A percentile compares a stretch with the other conserved stretches of the same genome.
These are phyloP conservation scores for Piprites chloris DNA, from an alignment of 2,113 vertebrate species.

Conservation along the genomic window DNA sequence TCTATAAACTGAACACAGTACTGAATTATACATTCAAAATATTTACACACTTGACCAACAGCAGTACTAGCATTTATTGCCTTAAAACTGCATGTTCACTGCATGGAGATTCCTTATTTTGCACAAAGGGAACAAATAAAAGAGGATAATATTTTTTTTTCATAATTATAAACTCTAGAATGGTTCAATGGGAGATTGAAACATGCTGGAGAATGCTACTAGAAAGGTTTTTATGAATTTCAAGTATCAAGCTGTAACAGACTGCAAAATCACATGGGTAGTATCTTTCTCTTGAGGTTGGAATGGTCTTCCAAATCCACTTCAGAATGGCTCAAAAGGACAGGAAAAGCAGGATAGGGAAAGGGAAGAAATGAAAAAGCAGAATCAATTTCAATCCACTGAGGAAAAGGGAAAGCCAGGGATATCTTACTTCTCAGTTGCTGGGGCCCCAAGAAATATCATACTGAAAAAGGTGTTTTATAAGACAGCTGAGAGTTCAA, in stretches of 20 bases:
- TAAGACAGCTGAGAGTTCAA: not conserved
- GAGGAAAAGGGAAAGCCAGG: not conserved
- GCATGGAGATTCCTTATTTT: slow-evolving; percentile 50
- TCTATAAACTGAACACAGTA: slow-evolving; percentile 56
- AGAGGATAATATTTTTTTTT: not conserved
- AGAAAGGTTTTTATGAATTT: not conserved
- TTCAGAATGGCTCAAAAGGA: not conserved
- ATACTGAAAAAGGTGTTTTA: not conserved
- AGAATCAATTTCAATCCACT: not conserved
- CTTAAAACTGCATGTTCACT: slow-evolving; percentile 63
- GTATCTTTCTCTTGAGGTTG: not conserved
- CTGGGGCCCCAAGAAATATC: not conserved
- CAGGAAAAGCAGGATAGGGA: not conserved
- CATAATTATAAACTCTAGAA: not conserved
- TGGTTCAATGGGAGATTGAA: not conserved
- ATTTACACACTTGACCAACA: slow-evolving; percentile 64
- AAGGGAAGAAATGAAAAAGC: not conserved
- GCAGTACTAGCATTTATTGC: slow-evolving; percentile 70
- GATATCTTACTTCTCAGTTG: not conserved
- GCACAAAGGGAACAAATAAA: slow-evolving; percentile 41
- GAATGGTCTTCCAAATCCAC: not conserved
- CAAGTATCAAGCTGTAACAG: not conserved
- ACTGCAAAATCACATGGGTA: not conserved
- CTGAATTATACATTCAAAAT: slow-evolving; percentile 70
- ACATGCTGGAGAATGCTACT: not conserved